Evolutionary conservation across 2,888 invertebrate species (phyloP), one percentile per base, ranked within the genome.

Genomic region (Platycheirus rosarum): DNA sequence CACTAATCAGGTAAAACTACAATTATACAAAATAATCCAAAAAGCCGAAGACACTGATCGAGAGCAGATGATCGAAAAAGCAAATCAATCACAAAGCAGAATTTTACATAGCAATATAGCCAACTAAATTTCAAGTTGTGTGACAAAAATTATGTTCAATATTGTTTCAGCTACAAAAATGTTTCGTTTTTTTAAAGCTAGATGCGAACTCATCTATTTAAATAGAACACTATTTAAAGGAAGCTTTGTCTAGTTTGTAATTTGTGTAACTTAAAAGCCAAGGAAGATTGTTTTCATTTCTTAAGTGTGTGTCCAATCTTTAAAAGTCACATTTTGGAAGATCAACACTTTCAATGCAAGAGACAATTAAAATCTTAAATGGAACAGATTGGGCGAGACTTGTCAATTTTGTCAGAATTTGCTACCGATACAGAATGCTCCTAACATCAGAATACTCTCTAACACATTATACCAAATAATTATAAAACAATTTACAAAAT

Each of bases 241-340:
- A 13, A 2, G 0, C 20, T 26, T 3, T 0, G 26, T 0, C 48
- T 13, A 49, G 23, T 26, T 2, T 46, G 46, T 46, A n/a, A 11
- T 1, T 1, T 46, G 0, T 46, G 46, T 6, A 46, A 46, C n/a
- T 5, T 13, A 1, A 2, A 13, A 13, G 23, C 48, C 2, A 26
- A 49, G 26, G 48, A 49, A 8, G 48, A 49, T 2, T 49, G 48
- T 13, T 48, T 48, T 13, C 26, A 48, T 11, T 13, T 48, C 11
- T 13, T 48, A 13, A 48, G 48, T 11, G 11, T 48, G 1, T 48
- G 26, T 8, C 48, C 20, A 20, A 9, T 46, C 18, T 46, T 46
- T 0, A 11, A 2, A 23, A 2, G 7, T n/a, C 40, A 14, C 40
- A n/a, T n/a, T n/a, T n/a, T n/a, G n/a, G n/a, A n/a, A n/a, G n/a